phyloP scores from a whole-genome alignment of 2,797 vertebrate genomes.

The Channallabes apus region DNA sequence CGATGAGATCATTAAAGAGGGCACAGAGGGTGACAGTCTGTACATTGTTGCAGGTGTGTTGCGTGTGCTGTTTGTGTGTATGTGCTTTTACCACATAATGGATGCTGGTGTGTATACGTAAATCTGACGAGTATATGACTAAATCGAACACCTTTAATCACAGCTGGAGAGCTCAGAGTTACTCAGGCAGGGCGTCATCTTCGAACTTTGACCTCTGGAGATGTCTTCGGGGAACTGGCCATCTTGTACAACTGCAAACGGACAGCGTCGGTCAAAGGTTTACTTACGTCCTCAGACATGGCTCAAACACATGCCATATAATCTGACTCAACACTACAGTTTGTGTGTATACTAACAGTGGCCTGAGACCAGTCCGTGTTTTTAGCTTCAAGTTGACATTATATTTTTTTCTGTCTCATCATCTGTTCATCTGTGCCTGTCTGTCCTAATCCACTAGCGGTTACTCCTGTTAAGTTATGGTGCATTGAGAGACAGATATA shows the following conservation, averaged over 20 bases:
- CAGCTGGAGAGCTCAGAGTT: slow-evolving; percentile 77
- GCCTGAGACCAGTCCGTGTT: neutral
- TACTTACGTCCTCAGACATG: neutral
- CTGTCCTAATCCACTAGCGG: slow-evolving; percentile 63
- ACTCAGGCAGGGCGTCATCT: slow-evolving; percentile 72
- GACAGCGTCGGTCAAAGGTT: slow-evolving; percentile 81
- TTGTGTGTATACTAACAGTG: neutral
- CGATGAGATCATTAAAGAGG: slow-evolving; percentile 73
- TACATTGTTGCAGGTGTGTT: slow-evolving; percentile 79
- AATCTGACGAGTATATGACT: neutral
- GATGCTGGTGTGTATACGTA: neutral
- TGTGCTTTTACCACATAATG: no score
- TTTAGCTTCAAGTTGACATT: neutral
- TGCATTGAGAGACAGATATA: slow-evolving; percentile 80
- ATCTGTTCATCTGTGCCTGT: neutral
- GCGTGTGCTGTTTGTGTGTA: neutral
- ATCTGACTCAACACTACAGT: neutral
- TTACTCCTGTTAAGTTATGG: slow-evolving; percentile 74
- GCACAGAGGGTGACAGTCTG: slow-evolving; percentile 78
- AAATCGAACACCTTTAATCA: neutral
- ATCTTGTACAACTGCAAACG: slow-evolving; percentile 83
- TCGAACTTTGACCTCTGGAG: slow-evolving; percentile 71
- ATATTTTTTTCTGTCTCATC: neutral
- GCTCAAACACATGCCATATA: neutral
- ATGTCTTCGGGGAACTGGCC: slow-evolving; percentile 81